phyloP scores from a whole-genome alignment of 2,113 vertebrate species.

The Nestor notabilis region DNA sequence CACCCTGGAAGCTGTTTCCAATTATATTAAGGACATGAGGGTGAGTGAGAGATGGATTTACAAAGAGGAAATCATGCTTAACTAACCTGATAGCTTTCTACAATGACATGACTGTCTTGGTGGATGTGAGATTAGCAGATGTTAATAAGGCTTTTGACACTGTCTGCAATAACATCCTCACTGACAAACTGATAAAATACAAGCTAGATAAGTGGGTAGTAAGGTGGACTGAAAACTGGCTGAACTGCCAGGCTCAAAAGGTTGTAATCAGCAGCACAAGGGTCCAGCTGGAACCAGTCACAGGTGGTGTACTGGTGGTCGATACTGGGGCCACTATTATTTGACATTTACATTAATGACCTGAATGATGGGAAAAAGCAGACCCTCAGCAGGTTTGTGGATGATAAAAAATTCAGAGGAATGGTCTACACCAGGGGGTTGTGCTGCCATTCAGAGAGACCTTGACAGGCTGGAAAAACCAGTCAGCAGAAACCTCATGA shows the following conservation, averaged over 20 bases:
- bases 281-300: not conserved
- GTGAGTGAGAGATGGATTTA: not conserved
- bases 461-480: not conserved
- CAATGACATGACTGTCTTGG: not conserved
- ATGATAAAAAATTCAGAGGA: not conserved
- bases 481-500: not conserved
- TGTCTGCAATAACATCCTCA: not conserved
- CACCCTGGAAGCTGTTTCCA: not conserved
- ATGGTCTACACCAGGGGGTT: not conserved
- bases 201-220: not conserved
- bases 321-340: not conserved
- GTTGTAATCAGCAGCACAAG: not conserved
- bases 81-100: not conserved
- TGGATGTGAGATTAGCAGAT: not conserved
- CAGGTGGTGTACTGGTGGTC: not conserved
- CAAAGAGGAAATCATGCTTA: not conserved
- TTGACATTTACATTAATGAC: not conserved
- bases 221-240: not conserved
- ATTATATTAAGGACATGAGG: not conserved
- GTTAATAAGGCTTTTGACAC: not conserved
- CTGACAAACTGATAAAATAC: not conserved
- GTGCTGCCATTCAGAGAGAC: not conserved
- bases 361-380: not conserved
- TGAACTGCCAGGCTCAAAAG: not conserved
- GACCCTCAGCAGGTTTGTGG: not conserved